These are phyloP conservation scores for Sialis lutaria DNA, from an alignment of 2,888 invertebrate species.

Conservation along the genomic window DNA sequence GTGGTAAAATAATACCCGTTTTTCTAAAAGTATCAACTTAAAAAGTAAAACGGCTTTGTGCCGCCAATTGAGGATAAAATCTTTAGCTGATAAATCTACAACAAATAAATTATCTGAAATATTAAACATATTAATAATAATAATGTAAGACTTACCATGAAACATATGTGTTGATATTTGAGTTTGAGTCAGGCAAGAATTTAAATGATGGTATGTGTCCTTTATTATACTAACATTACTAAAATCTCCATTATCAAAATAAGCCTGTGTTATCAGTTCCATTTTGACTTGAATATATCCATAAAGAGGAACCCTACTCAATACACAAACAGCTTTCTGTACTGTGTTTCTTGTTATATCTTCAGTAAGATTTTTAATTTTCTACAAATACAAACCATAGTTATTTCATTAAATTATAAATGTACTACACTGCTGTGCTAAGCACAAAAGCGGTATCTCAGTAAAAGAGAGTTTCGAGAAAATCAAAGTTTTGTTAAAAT, in stretches of 20 bases:
- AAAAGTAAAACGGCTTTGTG: constrained; percentile 86
- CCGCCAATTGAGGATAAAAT: constrained; percentile 68
- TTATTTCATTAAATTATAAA: not conserved
- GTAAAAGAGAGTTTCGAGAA: no score
- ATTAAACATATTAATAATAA: not conserved
- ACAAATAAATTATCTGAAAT: constrained; percentile 2
- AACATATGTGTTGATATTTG: constrained; percentile 45
- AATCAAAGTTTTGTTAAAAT: no score
- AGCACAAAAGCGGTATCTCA: no score
- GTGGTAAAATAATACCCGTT: constrained; percentile 78
- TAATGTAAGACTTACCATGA: constrained; percentile 35
- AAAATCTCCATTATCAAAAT: constrained; percentile 91
- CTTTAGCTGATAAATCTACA: constrained; percentile 66
- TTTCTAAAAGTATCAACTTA: constrained; percentile 78
- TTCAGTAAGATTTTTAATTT: constrained; percentile 76
- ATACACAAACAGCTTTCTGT: constrained; percentile 93
- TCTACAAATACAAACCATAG: constrained; percentile 32
- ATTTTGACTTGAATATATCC: constrained; percentile 91
- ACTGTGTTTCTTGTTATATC: constrained; percentile 96
- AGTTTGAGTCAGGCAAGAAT: constrained; percentile 54
- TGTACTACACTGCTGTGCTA: no score
- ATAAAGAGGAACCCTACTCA: constrained; percentile 79
- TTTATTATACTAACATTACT: constrained; percentile 72
- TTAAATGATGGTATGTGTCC: constrained; percentile 84
- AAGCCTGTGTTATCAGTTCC: constrained; percentile 89